A percentile compares a stretch with the other conserved stretches of the same genome.
phyloP scores from a whole-genome alignment of 2,888 invertebrate species.

The Volucella inanis region DNA sequence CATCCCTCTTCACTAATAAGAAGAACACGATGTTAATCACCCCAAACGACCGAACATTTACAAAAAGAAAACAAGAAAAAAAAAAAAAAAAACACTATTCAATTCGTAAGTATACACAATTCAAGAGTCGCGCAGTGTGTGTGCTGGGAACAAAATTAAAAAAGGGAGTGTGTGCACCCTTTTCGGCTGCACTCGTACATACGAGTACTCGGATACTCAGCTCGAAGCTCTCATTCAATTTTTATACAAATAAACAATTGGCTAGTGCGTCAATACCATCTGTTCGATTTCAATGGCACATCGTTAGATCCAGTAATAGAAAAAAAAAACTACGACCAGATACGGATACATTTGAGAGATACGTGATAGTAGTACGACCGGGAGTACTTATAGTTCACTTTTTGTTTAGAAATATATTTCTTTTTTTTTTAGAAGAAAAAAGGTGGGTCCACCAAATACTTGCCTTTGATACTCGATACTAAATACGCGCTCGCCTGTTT shows the following conservation, averaged over 20 bases:
- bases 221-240: constrained; percentile 35
- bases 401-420: background rate
- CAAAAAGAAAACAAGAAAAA: constrained; percentile 1
- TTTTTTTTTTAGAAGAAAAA: constrained; percentile 8
- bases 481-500: constrained; percentile 37
- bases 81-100: background rate
- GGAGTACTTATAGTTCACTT: too few relatives aligned
- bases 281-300: constrained; percentile 71
- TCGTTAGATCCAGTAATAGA: constrained; percentile 69
- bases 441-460: constrained; percentile 44
- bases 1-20: background rate
- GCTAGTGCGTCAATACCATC: constrained; percentile 67
- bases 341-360: too few relatives aligned
- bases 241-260: constrained; percentile 65
- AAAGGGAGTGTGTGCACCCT: constrained; percentile 58
- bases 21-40: constrained; percentile 31
- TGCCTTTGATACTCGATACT: constrained; percentile 65
- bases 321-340: constrained; percentile 8
- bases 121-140: constrained; percentile 49
- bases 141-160: constrained; percentile 1
- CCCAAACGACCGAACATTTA: background rate
- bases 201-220: too few relatives aligned
- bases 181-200: constrained; percentile 26
- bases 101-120: constrained; percentile 41
- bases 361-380: too few relatives aligned